Base-by-base conservation (phyloP, 2,888 invertebrate genomes). In the Spatulosminthurus flaviceps region DNA sequence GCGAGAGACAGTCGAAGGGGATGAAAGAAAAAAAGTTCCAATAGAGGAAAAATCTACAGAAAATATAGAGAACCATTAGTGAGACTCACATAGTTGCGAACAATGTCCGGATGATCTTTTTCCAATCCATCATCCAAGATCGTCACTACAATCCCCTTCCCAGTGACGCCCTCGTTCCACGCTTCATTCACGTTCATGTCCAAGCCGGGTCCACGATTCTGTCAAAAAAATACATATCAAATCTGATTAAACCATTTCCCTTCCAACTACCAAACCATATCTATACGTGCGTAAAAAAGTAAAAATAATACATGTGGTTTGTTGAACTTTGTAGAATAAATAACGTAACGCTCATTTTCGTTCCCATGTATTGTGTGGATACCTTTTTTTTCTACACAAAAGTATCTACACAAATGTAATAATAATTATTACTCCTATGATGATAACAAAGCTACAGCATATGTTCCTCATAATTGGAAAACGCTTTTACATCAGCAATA, bases 161-260 rank as follows among this genome's bases (percentile, higher is more conserved):
- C 98, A 0, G 97, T 97, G 86, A 95, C 92, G 73, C 97, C 97
- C 88, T 94, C 93, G 87, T 92, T 91, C 98, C 98, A 98, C 51
- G 97, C 98, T 78, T 94, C 94, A 86, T 94, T 92, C 82, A 98
- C 98, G 88, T 97, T 97, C 97, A 98, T 97, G 87, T 97, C 96
- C 82, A 96, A 89, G 16, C 95, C 95, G 81, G 92, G 92, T n/a
- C 96, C 97, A 78, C 97, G 92, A 88, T 95, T 95, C 95, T 95
- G 88, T 66, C 89, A 87, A 84, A 83, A 86, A 86, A 83, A 81
- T 81, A 84, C 77, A 77, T 66, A 34, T 22, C 51, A 51, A 4
- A 51, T 34, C 9, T 34, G 5, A 34, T 34, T 34, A 34, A 9
- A 7, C 4, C 34, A 34, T 4, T 34, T 34, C 34, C 34, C 34